Percentiles rank a stretch among this genome's conserved stretches.
Evolutionary conservation across 1,140 invertebrate species (phyloP).

Genomic region (Drosophila chauvacae): DNA sequence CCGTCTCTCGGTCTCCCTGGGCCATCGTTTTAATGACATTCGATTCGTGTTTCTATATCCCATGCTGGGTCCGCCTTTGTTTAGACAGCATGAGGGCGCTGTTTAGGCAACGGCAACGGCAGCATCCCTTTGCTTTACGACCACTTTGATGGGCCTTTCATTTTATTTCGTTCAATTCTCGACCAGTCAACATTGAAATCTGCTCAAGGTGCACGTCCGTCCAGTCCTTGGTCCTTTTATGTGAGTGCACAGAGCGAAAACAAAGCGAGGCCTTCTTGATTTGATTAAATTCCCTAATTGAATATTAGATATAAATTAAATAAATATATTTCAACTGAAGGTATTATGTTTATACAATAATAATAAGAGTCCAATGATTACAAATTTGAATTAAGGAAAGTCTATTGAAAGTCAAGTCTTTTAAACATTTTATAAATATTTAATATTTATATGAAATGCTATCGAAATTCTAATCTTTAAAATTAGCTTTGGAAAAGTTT

Average conservation of each 20-base stretch:
- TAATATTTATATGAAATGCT: too few relatives aligned
- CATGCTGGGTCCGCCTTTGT: constrained; percentile 52
- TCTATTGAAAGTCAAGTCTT: too few relatives aligned
- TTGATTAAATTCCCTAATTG: not conserved
- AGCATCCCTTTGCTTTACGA: constrained; percentile 35
- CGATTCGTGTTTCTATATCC: constrained; percentile 66
- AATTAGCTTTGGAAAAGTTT: too few relatives aligned
- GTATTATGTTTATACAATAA: too few relatives aligned
- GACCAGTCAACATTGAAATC: constrained; percentile 64
- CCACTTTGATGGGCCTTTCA: constrained; percentile 51
- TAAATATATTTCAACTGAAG: too few relatives aligned
- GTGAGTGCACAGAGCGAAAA: constrained; percentile 7
- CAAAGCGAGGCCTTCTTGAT: too few relatives aligned
- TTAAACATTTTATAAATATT: too few relatives aligned
- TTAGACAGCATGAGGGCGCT: constrained; percentile 45
- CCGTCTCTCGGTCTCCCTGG: not conserved
- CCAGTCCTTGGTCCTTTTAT: not conserved
- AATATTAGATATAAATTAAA: not conserved
- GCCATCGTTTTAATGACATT: constrained; percentile 77
- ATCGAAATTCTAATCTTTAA: too few relatives aligned
- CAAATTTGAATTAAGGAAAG: too few relatives aligned
- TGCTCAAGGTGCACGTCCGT: constrained; percentile 39
- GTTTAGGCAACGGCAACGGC: constrained; percentile 26
- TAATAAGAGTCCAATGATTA: too few relatives aligned
- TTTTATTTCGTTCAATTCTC: constrained; percentile 42